Evolutionary conservation across 1,140 invertebrate species (phyloP), one percentile per base, ranked within the genome.

Genomic region (Drosophila navojoa): DNA sequence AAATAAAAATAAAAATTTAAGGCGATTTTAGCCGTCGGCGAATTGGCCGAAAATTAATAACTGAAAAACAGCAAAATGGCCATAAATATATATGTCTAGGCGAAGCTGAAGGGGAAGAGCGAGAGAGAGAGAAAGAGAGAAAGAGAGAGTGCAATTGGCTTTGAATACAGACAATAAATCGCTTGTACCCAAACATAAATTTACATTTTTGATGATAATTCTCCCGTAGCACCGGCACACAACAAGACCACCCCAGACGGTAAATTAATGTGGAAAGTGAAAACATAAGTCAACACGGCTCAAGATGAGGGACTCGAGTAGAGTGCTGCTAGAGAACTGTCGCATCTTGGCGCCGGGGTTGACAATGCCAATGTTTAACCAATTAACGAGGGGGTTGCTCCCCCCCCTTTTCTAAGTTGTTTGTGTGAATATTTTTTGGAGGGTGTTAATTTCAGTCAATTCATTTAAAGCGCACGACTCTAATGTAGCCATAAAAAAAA

Each of bases 121-220:
- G 40, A 13, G 52, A 54, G 4, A 60, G 53, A 58, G 74, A 40
- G 42, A 57, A 15, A 45, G 13, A 61, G 42, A 4, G 53, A 52
- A 3, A 68, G 54, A 55, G 74, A 35, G 47, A 57, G 60, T n/a
- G 42, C 13, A 58, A 58, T 47, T 38, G 13, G 2, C 19, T 27
- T 11, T 29, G 16, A 40, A 50, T 22, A 19, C 50, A 67, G 76
- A 76, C 71, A 89, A 89, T 89, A 89, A 89, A 89, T 89, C 85
- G 84, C 61, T 61, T 44, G 53, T 74, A 68, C 53, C 60, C 61
- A 75, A 80, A 89, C 85, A 87, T 89, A 89, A 89, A 89, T 89
- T 89, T 89, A 80, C 77, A 89, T 89, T 89, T 89, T 89, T 84
- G 84, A 89, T 89, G 79, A 89, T 84, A 72, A 87, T 84, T 87